Evolutionary conservation across 2,113 vertebrate genomes (phyloP).

Genomic region (Oriolus oriolus): DNA sequence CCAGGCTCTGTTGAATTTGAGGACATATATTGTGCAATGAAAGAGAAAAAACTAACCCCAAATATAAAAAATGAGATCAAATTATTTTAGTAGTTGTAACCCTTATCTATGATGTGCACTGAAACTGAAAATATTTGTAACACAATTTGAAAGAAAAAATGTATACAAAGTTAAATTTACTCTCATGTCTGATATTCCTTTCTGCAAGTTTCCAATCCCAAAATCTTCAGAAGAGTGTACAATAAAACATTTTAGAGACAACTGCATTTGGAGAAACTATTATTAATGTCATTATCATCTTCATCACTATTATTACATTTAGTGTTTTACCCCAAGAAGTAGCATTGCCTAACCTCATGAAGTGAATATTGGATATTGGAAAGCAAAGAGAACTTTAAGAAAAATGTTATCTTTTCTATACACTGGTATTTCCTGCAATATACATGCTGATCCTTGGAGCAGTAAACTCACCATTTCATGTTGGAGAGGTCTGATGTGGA

Average conservation of each 20-base stretch:
- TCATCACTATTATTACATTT: background rate
- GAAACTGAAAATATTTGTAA: background rate
- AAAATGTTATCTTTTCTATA: background rate
- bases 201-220: background rate
- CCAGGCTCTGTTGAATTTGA: background rate
- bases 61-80: background rate
- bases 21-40: background rate
- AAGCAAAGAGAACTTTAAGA: background rate
- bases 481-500: background rate
- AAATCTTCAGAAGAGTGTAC: background rate
- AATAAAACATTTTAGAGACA: background rate
- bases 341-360: background rate
- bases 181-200: background rate
- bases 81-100: background rate
- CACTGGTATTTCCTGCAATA: rapidly evolving
- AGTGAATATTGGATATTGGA: background rate
- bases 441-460: background rate
- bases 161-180: background rate
- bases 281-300: background rate
- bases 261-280: background rate
- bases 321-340: background rate
- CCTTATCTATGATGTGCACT: background rate
- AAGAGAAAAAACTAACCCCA: rapidly evolving
- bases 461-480: background rate
- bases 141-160: background rate